These are phyloP conservation scores for Ceratoteleas bidentatus DNA, from an alignment of 1,140 invertebrate species.

Conservation along the genomic window DNA sequence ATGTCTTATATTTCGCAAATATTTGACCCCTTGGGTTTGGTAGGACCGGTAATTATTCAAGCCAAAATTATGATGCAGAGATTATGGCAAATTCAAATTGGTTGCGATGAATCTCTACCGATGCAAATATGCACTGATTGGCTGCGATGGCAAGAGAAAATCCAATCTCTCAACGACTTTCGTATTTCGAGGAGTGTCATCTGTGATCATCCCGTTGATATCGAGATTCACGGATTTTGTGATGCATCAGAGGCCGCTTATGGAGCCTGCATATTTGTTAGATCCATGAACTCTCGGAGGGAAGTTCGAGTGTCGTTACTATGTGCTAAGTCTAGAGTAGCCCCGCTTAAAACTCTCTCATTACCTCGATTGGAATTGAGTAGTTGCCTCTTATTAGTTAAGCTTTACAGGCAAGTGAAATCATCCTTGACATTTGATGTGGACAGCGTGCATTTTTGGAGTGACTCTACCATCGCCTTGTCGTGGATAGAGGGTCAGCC, in stretches of 20 bases:
- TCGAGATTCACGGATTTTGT: slow-evolving; percentile 37
- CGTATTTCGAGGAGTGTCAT: slow-evolving; percentile 35
- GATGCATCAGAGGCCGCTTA: slow-evolving; percentile 26
- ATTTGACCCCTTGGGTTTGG: slow-evolving; percentile 32
- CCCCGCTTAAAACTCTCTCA: slow-evolving; percentile 54
- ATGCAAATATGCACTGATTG: slow-evolving; percentile 28
- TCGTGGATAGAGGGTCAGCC: slow-evolving; percentile 46
- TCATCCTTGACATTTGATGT: slow-evolving; percentile 3
- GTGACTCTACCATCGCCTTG: slow-evolving; percentile 59
- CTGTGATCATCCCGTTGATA: background rate
- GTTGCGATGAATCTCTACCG: slow-evolving; percentile 67
- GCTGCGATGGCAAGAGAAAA: background rate
- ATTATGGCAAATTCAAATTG: slow-evolving; percentile 24
- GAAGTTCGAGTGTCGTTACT: background rate
- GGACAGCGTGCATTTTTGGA: slow-evolving; percentile 39
- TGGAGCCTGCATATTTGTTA: slow-evolving; percentile 22
- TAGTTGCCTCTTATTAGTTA: slow-evolving; percentile 45
- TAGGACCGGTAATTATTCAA: slow-evolving; percentile 12
- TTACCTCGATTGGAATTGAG: slow-evolving; percentile 65
- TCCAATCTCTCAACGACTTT: background rate
- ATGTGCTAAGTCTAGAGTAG: slow-evolving; percentile 53
- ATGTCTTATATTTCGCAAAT: slow-evolving; percentile 37
- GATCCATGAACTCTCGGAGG: background rate
- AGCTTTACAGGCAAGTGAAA: slow-evolving; percentile 7
- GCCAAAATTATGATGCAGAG: slow-evolving; percentile 30